Conservation (phyloP, 37 sponge, comb jelly and placozoan species). For the Spongia lamella region DNA sequence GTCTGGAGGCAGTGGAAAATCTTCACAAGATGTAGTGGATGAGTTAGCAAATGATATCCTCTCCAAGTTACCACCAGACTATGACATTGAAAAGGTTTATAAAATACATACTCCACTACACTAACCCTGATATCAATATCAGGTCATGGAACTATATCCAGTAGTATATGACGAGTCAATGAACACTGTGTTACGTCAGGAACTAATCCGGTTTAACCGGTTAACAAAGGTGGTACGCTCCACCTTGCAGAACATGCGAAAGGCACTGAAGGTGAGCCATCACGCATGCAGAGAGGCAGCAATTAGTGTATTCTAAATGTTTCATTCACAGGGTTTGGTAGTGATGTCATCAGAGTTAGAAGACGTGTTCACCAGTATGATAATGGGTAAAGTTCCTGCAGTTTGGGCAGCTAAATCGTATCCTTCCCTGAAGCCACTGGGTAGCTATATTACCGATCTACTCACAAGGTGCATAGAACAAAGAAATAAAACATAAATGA, state of each 20-base stretch:
- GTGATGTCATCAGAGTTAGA: constrained; percentile 97
- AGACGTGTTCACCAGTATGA: constrained; percentile 91
- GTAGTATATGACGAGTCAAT: constrained; percentile 94
- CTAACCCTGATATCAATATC: constrained; percentile 6
- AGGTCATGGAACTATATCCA: constrained; percentile 86
- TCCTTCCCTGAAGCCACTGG: constrained; percentile 97
- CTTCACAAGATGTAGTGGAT: constrained; percentile 88
- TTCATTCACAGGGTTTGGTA: constrained; percentile 82
- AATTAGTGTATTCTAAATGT: too few relatives aligned
- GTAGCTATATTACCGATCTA: constrained; percentile 93
- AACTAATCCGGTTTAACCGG: constrained; percentile 92
- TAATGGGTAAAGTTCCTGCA: constrained; percentile 94
- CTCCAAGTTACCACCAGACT: constrained; percentile 92
- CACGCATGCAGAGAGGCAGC: constrained; percentile 11
- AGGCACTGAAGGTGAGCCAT: constrained; percentile 85
- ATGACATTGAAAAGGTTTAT: constrained; percentile 79
- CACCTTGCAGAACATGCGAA: constrained; percentile 86
- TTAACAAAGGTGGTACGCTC: constrained; percentile 88
- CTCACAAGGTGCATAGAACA: constrained; percentile 67
- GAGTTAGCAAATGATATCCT: constrained; percentile 95
- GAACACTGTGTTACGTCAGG: constrained; percentile 98
- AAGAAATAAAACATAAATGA: background rate
- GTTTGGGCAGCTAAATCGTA: constrained; percentile 99
- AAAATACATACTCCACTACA: too few relatives aligned
- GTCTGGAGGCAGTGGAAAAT: constrained; percentile 90